These are phyloP conservation scores for Arctia plantaginis DNA, from an alignment of 2,888 invertebrate species.

Conservation along the genomic window DNA sequence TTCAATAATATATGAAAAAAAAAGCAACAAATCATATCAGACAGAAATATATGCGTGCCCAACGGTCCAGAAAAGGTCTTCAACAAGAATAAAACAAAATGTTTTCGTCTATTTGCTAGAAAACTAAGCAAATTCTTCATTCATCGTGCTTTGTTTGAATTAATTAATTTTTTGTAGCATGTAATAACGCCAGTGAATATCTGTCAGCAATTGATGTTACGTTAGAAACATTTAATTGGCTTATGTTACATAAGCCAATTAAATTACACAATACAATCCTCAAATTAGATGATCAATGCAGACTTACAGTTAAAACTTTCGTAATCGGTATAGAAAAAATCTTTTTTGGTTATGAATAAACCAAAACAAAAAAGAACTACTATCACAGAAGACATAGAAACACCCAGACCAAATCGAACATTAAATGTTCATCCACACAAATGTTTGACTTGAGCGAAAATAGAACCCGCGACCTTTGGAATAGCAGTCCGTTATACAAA, in stretches of 20 bases:
- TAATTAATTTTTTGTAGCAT: constrained; percentile 3
- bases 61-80: constrained; percentile 63
- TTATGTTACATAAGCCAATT: neutral
- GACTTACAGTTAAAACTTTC: too few relatives aligned
- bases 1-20: constrained; percentile 40
- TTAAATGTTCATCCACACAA: too few relatives aligned
- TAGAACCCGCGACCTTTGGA: too few relatives aligned
- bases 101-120: constrained; percentile 68
- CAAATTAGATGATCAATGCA: neutral
- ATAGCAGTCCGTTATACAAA: too few relatives aligned
- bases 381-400: too few relatives aligned
- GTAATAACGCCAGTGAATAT: neutral
- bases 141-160: constrained; percentile 58
- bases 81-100: constrained; percentile 67
- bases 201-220: neutral
- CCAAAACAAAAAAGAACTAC: too few relatives aligned
- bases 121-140: constrained; percentile 69
- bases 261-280: neutral
- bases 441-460: too few relatives aligned
- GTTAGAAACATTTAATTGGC: too few relatives aligned
- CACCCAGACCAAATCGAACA: too few relatives aligned
- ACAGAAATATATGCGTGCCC: constrained; percentile 56
- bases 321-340: too few relatives aligned
- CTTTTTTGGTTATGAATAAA: too few relatives aligned
- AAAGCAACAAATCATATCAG: constrained; percentile 65